Percentiles rank a stretch among this genome's conserved stretches.
phyloP scores from a whole-genome alignment of 2,797 vertebrate genomes.

The Austrolebias charrua region DNA sequence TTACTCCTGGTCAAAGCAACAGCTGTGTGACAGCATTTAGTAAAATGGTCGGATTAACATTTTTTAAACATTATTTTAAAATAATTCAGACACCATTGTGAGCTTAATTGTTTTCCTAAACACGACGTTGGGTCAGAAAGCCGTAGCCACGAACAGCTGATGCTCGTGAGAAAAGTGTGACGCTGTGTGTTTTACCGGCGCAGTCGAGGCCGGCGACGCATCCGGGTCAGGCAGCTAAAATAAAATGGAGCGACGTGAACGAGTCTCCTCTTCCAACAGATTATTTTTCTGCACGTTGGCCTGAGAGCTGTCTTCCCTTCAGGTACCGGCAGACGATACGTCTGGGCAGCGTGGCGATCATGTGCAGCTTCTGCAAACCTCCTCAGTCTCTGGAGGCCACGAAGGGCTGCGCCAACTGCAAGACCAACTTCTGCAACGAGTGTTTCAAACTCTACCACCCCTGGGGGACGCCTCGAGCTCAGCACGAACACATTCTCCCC shows the following conservation, averaged over 20 bases:
- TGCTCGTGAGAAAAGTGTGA: conserved; percentile 53
- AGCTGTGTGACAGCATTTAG: not conserved
- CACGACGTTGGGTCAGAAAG: conserved; percentile 6
- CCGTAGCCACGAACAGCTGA: conserved; percentile 28
- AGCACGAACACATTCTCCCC: conserved; percentile 93
- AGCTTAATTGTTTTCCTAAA: conserved; percentile 11
- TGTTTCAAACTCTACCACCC: conserved; percentile 98
- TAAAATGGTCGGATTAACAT: conserved; percentile 2
- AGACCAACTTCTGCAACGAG: conserved; percentile 95
- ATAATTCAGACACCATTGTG: conserved; percentile 19
- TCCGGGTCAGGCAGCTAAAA: conserved; percentile 58
- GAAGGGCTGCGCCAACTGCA: conserved; percentile 95
- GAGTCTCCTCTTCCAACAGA: conserved; percentile 3
- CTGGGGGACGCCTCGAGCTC: conserved; percentile 95
- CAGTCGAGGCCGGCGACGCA: conserved; percentile 47
- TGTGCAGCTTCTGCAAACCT: conserved; percentile 95
- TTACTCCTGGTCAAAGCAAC: conserved; percentile 43
- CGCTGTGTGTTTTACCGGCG: conserved; percentile 56
- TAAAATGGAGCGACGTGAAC: not conserved
- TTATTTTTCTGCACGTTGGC: conserved; percentile 10
- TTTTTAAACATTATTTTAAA: not conserved
- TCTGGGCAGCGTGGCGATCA: conserved; percentile 87
- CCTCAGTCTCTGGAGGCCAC: conserved; percentile 90
- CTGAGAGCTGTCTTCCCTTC: conserved; percentile 14
- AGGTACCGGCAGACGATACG: conserved; percentile 90